These are phyloP conservation scores for Steinernema scapterisci DNA, from an alignment of 2,888 invertebrate genomes.

Conservation along the genomic window DNA sequence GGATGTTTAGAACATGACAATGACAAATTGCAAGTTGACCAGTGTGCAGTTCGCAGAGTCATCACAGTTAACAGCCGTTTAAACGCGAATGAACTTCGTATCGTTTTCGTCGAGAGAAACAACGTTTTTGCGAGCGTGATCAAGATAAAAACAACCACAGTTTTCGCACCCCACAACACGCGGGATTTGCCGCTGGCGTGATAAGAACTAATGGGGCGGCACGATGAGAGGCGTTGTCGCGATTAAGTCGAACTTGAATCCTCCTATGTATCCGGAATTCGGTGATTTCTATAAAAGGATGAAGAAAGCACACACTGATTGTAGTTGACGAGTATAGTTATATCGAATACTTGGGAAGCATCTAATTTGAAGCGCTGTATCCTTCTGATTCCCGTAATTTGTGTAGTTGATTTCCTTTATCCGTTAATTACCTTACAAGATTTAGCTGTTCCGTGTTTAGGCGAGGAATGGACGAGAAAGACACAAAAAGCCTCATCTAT, in stretches of 20 bases:
- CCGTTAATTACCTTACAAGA: background rate
- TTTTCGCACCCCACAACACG: background rate
- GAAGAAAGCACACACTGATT: background rate
- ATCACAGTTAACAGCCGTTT: slow-evolving; percentile 1
- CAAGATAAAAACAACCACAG: slow-evolving; percentile 27
- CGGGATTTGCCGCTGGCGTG: slow-evolving; percentile 25
- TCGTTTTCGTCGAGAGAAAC: background rate
- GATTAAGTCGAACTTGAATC: slow-evolving; percentile 24
- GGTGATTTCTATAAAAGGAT: slow-evolving; percentile 25
- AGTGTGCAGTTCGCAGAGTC: background rate
- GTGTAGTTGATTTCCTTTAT: background rate
- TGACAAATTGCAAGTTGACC: background rate
- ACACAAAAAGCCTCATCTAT: slow-evolving; percentile 1
- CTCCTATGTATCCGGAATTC: slow-evolving; percentile 23
- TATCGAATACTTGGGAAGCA: background rate
- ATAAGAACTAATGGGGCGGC: slow-evolving; percentile 30
- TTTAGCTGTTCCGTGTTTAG: background rate
- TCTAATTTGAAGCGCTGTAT: background rate
- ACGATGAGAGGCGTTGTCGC: background rate
- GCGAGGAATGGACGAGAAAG: slow-evolving; percentile 15
- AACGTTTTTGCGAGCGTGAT: slow-evolving; percentile 15
- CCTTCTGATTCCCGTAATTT: background rate
- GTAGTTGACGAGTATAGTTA: background rate
- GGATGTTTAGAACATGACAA: background rate
- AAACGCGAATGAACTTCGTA: background rate